Percentiles rank a stretch among this genome's conserved stretches.
Conservation (phyloP, 2,888 invertebrate genomes). For the Megastigmus dorsalis region DNA sequence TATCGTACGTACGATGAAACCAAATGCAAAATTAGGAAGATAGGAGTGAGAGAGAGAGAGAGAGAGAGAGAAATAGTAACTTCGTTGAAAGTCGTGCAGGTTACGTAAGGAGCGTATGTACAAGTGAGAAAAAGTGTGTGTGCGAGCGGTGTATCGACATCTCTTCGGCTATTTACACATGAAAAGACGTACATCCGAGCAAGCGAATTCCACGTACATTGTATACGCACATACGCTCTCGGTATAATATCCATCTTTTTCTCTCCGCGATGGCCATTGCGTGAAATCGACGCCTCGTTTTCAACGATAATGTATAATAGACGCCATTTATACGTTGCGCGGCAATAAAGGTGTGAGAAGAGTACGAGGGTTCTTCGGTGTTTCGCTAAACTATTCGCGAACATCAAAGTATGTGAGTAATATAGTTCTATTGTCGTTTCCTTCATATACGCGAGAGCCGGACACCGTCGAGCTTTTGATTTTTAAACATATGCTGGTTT, state of each 20-base stretch:
- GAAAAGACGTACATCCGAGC: slow-evolving; percentile 58
- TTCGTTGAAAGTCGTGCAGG: slow-evolving; percentile 6
- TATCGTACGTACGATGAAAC: too few species aligned
- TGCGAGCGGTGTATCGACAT: slow-evolving; percentile 6
- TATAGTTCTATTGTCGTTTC: too few species aligned
- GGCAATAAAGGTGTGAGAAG: slow-evolving; percentile 6
- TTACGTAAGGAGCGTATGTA: slow-evolving; percentile 18
- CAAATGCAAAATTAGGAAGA: too few species aligned
- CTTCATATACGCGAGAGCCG: too few species aligned
- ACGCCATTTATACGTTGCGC: slow-evolving; percentile 6
- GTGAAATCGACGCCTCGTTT: slow-evolving; percentile 31
- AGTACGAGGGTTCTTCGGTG: too few species aligned
- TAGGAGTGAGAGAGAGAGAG: too few species aligned
- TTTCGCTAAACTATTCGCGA: too few species aligned
- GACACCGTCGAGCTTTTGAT: too few species aligned
- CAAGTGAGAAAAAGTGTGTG: not conserved
- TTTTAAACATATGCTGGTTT: too few species aligned
- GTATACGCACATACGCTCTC: not conserved
- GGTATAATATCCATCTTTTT: not conserved
- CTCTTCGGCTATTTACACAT: slow-evolving; percentile 59
- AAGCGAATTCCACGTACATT: slow-evolving; percentile 18
- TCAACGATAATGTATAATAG: slow-evolving; percentile 12
- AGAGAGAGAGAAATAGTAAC: not conserved
- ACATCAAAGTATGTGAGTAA: too few species aligned
- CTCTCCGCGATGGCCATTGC: not conserved